These are phyloP conservation scores for Lutraria rhynchaena DNA, from an alignment of 1,140 invertebrate species.

Conservation along the genomic window DNA sequence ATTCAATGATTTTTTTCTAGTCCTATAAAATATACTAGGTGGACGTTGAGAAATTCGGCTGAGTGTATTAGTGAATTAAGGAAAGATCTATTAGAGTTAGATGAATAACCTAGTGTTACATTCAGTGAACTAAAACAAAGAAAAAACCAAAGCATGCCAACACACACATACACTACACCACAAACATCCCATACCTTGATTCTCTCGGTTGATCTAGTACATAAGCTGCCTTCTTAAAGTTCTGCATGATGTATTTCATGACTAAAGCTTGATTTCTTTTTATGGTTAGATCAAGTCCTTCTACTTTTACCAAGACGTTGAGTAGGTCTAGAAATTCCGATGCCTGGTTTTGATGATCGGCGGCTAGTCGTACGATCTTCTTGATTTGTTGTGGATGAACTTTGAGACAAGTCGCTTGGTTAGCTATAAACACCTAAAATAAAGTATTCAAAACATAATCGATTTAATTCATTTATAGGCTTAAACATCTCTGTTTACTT, in stretches of 20 bases:
- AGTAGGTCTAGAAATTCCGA: constrained; percentile 81
- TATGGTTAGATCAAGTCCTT: constrained; percentile 80
- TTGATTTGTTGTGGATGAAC: constrained; percentile 80
- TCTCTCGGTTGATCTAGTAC: constrained; percentile 79
- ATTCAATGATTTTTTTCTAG: too few species aligned
- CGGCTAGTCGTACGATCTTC: constrained; percentile 78
- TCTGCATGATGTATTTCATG: constrained; percentile 83
- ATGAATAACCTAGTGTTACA: too few species aligned
- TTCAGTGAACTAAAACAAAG: too few species aligned
- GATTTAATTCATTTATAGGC: too few species aligned
- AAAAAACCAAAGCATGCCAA: too few species aligned
- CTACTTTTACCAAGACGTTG: constrained; percentile 80
- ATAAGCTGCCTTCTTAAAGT: constrained; percentile 80
- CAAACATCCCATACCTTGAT: constrained; percentile 62
- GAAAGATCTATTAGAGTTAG: too few species aligned
- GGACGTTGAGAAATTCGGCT: too few species aligned
- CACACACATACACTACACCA: too few species aligned
- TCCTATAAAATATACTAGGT: too few species aligned
- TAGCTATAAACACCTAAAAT: constrained; percentile 80
- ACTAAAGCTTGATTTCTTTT: constrained; percentile 81
- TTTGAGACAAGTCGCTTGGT: constrained; percentile 80
- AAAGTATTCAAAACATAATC: too few species aligned
- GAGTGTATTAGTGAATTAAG: too few species aligned
- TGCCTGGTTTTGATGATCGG: constrained; percentile 76
- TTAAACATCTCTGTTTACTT: too few species aligned